These are phyloP conservation scores for Drosophila cognata DNA, from an alignment of 2,888 invertebrate species.

Conservation along the genomic window DNA sequence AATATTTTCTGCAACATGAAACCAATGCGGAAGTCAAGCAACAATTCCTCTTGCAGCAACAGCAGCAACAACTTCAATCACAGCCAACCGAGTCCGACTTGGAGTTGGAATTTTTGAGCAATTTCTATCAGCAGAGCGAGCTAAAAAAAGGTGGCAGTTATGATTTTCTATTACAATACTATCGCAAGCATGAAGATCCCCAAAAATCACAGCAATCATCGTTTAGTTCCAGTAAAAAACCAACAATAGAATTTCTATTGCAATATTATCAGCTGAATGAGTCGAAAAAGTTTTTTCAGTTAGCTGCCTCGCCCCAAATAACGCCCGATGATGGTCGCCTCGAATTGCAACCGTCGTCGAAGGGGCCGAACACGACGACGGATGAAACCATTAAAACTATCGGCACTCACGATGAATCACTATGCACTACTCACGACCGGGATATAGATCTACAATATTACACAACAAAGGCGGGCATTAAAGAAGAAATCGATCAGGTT, in stretches of 20 bases:
- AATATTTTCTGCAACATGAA: constrained; percentile 84
- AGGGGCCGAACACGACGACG: constrained; percentile 61
- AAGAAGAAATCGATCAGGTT: constrained; percentile 6
- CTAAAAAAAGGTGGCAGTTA: constrained; percentile 83
- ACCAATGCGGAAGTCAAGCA: constrained; percentile 75
- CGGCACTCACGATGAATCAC: constrained; percentile 33
- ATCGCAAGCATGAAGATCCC: constrained; percentile 80
- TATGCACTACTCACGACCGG: constrained; percentile 1
- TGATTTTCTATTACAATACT: constrained; percentile 84
- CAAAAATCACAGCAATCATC: constrained; percentile 48
- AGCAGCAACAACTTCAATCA: constrained; percentile 52
- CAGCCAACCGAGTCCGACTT: constrained; percentile 57
- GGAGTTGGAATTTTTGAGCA: constrained; percentile 82
- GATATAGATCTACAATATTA: constrained; percentile 4
- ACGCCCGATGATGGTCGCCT: constrained; percentile 81
- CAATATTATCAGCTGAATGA: constrained; percentile 85
- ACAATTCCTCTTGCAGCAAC: constrained; percentile 71
- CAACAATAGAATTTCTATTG: constrained; percentile 83
- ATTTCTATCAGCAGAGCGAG: constrained; percentile 84
- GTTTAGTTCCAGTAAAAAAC: constrained; percentile 75
- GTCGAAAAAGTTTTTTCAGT: constrained; percentile 85
- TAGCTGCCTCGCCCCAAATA: constrained; percentile 85
- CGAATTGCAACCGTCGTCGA: constrained; percentile 68
- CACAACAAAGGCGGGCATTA: neutral
- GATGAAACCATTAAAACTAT: constrained; percentile 44